These are phyloP conservation scores for Gisinianus flammeolus DNA, from an alignment of 2,888 invertebrate species.

Conservation along the genomic window DNA sequence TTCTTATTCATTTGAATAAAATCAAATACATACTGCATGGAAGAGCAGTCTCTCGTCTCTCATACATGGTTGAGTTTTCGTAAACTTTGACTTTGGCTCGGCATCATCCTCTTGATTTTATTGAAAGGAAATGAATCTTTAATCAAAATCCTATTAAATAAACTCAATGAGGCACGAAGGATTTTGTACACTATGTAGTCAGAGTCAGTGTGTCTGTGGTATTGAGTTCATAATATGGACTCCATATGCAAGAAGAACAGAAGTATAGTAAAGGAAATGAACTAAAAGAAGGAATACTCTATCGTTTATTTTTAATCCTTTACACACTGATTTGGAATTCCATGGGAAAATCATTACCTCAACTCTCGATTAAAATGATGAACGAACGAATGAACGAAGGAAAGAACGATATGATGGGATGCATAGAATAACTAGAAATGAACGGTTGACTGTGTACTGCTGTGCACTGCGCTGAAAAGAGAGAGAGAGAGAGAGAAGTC, in stretches of 20 bases:
- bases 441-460: not conserved
- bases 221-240: too few species aligned
- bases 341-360: conserved; percentile 34
- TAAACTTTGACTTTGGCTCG: too few species aligned
- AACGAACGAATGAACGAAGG: not conserved
- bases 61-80: too few species aligned
- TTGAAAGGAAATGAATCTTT: not conserved
- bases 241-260: not conserved
- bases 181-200: not conserved
- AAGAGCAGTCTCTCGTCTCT: too few species aligned
- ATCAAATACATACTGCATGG: too few species aligned
- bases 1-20: too few species aligned
- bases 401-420: not conserved
- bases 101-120: too few species aligned
- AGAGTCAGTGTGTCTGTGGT: too few species aligned
- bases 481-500: not conserved
- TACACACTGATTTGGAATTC: conserved; percentile 5
- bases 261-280: not conserved
- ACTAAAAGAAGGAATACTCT: too few species aligned
- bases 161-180: conserved; percentile 18
- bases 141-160: conserved; percentile 27
- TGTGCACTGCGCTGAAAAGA: not conserved
- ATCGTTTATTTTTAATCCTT: not conserved
- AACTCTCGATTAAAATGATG: not conserved
- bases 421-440: not conserved